Conservation (phyloP, 2,888 invertebrate genomes). For the Frankliniella intonsa region DNA sequence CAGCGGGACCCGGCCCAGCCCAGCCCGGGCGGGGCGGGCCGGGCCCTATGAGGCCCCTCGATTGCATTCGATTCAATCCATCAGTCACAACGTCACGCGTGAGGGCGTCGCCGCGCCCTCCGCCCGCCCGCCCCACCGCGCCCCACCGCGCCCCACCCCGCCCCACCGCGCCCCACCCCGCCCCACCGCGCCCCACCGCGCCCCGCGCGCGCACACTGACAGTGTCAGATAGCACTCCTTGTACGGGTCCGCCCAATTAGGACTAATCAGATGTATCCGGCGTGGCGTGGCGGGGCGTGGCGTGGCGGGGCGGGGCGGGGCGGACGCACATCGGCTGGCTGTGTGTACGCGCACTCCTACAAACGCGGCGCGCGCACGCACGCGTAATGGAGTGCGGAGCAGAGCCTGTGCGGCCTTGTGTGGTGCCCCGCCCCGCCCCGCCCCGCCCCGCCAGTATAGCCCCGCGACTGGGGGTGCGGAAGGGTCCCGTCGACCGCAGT, state of each 20-base stretch:
- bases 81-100: not conserved
- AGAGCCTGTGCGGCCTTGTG: not conserved
- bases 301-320: not conserved
- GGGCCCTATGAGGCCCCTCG: not conserved
- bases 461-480: too few species aligned
- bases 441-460: too few species aligned
- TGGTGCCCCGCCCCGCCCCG: too few species aligned
- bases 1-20: not conserved
- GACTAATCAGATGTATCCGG: constrained; percentile 1
- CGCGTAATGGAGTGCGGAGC: not conserved
- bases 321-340: not conserved
- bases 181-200: not conserved
- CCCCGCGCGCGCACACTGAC: not conserved
- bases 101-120: not conserved
- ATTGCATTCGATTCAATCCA: not conserved
- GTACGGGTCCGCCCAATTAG: not conserved
- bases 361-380: not conserved
- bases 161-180: not conserved
- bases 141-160: not conserved
- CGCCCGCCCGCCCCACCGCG: not conserved
- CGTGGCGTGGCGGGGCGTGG: not conserved
- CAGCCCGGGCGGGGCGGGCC: not conserved
- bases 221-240: not conserved
- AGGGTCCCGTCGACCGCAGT: too few species aligned
- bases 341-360: not conserved